These are phyloP conservation scores for Palaemon carinicauda DNA, from an alignment of 1,140 invertebrate species.

Conservation along the genomic window DNA sequence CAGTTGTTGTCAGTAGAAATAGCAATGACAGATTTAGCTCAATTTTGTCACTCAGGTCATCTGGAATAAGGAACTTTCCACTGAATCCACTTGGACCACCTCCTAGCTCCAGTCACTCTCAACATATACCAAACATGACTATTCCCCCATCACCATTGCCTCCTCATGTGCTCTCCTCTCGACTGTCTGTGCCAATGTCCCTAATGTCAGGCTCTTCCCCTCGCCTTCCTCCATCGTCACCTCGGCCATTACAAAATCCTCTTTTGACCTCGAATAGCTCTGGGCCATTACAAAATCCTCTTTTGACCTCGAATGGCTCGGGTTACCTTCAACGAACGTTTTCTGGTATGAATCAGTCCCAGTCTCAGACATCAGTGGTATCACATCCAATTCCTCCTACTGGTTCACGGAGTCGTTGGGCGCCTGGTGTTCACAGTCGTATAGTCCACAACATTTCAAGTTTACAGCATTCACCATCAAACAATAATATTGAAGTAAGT, in stretches of 20 bases:
- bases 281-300: too few relatives aligned
- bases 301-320: background rate
- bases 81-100: constrained; percentile 11
- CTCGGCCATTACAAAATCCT: background rate
- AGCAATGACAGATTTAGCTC: constrained; percentile 42
- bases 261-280: background rate
- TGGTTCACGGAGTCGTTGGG: constrained; percentile 29
- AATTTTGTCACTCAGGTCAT: constrained; percentile 17
- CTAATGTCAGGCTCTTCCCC: background rate
- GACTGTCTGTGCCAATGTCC: background rate
- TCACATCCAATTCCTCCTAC: background rate
- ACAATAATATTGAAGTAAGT: background rate
- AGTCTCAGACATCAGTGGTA: background rate
- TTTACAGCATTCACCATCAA: constrained; percentile 15
- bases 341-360: constrained; percentile 12
- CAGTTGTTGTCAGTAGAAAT: constrained; percentile 31
- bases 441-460: constrained; percentile 39
- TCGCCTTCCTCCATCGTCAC: background rate
- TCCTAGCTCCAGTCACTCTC: background rate
- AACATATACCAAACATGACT: constrained; percentile 17
- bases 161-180: background rate
- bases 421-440: constrained; percentile 19
- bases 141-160: constrained; percentile 7
- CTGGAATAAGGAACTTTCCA: background rate
- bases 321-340: constrained; percentile 21